These are phyloP conservation scores for Hermetia illucens DNA, from an alignment of 1,140 invertebrate species.

Conservation along the genomic window DNA sequence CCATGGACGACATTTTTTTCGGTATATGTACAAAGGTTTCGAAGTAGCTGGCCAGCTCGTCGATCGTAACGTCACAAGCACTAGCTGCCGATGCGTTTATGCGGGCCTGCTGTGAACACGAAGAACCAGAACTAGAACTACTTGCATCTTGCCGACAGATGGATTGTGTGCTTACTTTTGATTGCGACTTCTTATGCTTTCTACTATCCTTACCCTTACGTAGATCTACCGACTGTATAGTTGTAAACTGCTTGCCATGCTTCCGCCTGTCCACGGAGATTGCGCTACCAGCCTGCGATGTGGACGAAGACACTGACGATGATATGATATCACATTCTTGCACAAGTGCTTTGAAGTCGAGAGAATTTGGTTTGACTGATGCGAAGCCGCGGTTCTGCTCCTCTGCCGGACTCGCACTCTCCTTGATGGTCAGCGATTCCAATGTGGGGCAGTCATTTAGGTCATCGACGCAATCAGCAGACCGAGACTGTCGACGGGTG, in stretches of 20 bases:
- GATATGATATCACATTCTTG: slow-evolving; percentile 1
- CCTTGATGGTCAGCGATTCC: slow-evolving; percentile 19
- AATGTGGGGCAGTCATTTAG: slow-evolving; percentile 7
- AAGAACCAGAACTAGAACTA: slow-evolving; percentile 16
- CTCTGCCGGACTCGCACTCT: no score
- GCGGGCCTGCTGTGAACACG: slow-evolving; percentile 50
- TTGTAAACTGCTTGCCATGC: slow-evolving; percentile 9
- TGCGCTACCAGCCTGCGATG: no score
- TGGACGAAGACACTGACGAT: no score
- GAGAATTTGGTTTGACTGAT: slow-evolving; percentile 7
- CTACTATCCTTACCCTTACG: slow-evolving; percentile 23
- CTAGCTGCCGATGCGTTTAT: slow-evolving; percentile 23
- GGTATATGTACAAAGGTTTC: slow-evolving; percentile 88
- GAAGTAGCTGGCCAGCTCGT: slow-evolving; percentile 84
- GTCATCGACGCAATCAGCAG: slow-evolving; percentile 8
- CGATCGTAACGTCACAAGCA: slow-evolving; percentile 67
- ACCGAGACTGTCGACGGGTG: slow-evolving; percentile 9
- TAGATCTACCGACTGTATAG: slow-evolving; percentile 12
- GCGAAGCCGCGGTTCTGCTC: slow-evolving; percentile 8
- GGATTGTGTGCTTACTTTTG: slow-evolving; percentile 14
- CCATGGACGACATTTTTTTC: slow-evolving; percentile 92
- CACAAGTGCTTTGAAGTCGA: slow-evolving; percentile 10
- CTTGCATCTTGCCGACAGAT: slow-evolving; percentile 12
- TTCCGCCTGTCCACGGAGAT: background rate
- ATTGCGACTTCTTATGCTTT: background rate